Conservation (phyloP, 2,797 vertebrate species). For the Paguma larvata region DNA sequence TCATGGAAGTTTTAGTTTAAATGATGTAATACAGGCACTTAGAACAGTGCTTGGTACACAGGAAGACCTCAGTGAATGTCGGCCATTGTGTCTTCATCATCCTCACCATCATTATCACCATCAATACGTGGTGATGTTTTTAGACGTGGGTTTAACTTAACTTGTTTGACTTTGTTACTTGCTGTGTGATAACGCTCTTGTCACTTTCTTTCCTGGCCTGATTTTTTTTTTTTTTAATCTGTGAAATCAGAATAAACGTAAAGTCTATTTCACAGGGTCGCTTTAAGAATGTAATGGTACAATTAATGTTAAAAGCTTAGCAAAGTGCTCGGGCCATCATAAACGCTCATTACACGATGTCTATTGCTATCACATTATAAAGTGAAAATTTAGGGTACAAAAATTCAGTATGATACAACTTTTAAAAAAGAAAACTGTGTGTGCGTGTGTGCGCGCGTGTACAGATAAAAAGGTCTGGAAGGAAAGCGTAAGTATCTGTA, state of each 20-base stretch:
- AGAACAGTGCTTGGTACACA: background rate
- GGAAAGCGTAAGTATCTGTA: conserved; percentile 3
- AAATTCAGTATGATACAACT: background rate
- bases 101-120: background rate
- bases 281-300: background rate
- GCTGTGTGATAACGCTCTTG: background rate
- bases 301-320: conserved; percentile 22
- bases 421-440: background rate
- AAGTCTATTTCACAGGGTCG: background rate
- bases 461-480: background rate
- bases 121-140: background rate
- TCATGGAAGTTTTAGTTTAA: background rate
- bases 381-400: background rate
- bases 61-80: background rate
- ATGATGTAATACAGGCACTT: background rate
- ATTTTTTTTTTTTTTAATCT: background rate
- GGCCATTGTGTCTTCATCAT: background rate
- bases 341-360: background rate
- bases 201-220: background rate
- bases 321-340: background rate
- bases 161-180: background rate
- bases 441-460: background rate
- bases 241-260: conserved; percentile 16
- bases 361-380: background rate
- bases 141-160: background rate